Percentiles rank a stretch among this genome's conserved stretches.
These are phyloP conservation scores for Polydrusus pterygomalis DNA, from an alignment of 2,888 invertebrate species.

Conservation along the genomic window DNA sequence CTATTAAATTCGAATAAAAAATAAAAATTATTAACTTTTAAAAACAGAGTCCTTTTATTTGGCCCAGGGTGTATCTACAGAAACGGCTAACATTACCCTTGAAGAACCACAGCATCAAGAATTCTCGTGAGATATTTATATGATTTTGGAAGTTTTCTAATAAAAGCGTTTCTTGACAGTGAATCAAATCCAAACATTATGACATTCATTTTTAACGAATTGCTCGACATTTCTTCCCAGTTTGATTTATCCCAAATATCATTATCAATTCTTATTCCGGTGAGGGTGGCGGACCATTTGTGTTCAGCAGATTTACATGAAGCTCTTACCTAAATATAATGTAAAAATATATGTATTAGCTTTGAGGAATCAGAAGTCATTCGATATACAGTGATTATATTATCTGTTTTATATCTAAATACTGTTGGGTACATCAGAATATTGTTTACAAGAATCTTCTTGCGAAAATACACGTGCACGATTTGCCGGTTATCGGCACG, in stretches of 20 bases:
- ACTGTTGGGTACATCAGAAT: too few species aligned
- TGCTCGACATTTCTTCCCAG: constrained; percentile 73
- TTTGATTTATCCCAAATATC: constrained; percentile 69
- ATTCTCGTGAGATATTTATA: constrained; percentile 80
- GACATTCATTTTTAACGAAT: constrained; percentile 79
- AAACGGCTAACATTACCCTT: constrained; percentile 75
- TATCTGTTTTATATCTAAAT: too few species aligned
- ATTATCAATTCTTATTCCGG: constrained; percentile 76
- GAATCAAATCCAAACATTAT: constrained; percentile 94
- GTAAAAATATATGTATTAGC: background rate
- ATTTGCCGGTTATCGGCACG: too few species aligned
- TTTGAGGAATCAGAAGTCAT: background rate
- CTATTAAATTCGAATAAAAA: too few species aligned
- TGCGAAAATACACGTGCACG: too few species aligned
- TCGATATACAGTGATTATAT: too few species aligned
- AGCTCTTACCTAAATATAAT: constrained; percentile 75
- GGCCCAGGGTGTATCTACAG: background rate
- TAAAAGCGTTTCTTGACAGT: constrained; percentile 87
- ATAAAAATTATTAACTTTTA: background rate
- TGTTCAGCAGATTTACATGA: constrained; percentile 75
- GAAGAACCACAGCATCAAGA: constrained; percentile 78
- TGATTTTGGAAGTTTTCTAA: constrained; percentile 84
- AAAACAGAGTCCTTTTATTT: background rate
- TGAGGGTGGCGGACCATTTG: constrained; percentile 81
- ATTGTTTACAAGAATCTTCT: too few species aligned